Evolutionary conservation across 2,888 invertebrate species (phyloP).

Genomic region (Petrolisthes cinctipes): DNA sequence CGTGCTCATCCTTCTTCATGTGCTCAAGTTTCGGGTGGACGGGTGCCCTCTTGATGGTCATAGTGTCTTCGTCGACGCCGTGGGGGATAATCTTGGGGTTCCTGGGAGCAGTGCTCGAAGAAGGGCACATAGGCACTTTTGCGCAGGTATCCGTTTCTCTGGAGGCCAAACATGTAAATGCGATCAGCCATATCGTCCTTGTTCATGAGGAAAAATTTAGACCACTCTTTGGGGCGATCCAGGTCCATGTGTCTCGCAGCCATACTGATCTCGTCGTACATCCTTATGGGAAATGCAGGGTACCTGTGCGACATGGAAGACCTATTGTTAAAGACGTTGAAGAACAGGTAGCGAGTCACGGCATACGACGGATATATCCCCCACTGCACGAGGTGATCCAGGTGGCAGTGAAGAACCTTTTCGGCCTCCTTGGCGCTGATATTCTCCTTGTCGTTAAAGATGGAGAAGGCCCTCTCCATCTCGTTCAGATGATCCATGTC

Average conservation of each 20-base stretch:
- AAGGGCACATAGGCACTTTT: neutral
- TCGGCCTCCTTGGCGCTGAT: neutral
- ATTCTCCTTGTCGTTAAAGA: neutral
- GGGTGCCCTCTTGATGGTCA: neutral
- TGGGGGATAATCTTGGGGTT: neutral
- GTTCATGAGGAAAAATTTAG: neutral
- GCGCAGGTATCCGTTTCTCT: neutral
- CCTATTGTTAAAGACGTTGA: no score
- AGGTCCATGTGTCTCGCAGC: neutral
- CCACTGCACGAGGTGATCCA: neutral
- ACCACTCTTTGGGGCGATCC: neutral
- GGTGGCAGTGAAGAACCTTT: neutral
- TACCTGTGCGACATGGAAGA: neutral
- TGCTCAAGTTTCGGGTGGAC: neutral
- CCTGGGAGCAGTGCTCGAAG: neutral
- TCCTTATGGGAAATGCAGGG: neutral
- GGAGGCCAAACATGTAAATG: neutral
- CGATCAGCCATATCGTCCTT: neutral
- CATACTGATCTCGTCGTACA: neutral
- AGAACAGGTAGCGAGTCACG: no score
- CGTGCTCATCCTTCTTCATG: neutral
- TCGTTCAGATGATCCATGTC: neutral
- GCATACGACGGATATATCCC: neutral
- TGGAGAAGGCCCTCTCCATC: neutral
- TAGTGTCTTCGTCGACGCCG: neutral